Base-by-base conservation (phyloP, 92 coral and sea anemone genomes). In the Metridium senile region DNA sequence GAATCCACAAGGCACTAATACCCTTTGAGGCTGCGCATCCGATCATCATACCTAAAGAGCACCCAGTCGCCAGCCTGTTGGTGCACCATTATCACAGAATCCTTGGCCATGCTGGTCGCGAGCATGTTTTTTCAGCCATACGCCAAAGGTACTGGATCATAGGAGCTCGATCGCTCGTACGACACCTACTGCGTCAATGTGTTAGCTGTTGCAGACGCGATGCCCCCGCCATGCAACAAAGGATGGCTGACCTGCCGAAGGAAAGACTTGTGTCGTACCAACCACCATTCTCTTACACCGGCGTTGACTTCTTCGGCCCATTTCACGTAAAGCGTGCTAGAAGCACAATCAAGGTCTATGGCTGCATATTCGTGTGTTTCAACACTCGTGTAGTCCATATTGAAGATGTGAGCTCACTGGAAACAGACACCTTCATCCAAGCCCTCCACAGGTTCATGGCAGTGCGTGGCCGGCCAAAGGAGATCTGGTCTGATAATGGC, bases 321-420 rank as follows among this genome's bases (percentile, higher is more conserved):
- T 87, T 87, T 69, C 76, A 78, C 17, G 88, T 83, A 30, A 87
- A 83, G 61, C 71, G 92, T 27, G 80, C 73, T 23, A 82, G 88
- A 18, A 63, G 79, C 49, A 71, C 79, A 0, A 51, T 23, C 49
- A 81, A 82, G 74, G 57, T 81, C 62, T 86, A 86, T 57, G 81
- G 90, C 3, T 86, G 90, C 72, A 71, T 87, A 17, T 87, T 87
- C 63, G 85, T 78, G 0, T 82, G 85, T 30, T 83, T 78, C 62
- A 83, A 62, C 21, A 75, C 79, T 21, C 82, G 87, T 57, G 71
- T 84, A 0, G 64, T 88, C 10, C 89, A 88, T 39, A 79, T 84
- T 35, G 92, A 88, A 59, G 92, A 83, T 78, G 86, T 75, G 63
- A 73, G 88, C n/a, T 88, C 88, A 1, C 33, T 88, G 69, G 86